These are phyloP conservation scores for Percopsis omiscomaycus DNA, from an alignment of 2,797 vertebrate species.

Conservation along the genomic window DNA sequence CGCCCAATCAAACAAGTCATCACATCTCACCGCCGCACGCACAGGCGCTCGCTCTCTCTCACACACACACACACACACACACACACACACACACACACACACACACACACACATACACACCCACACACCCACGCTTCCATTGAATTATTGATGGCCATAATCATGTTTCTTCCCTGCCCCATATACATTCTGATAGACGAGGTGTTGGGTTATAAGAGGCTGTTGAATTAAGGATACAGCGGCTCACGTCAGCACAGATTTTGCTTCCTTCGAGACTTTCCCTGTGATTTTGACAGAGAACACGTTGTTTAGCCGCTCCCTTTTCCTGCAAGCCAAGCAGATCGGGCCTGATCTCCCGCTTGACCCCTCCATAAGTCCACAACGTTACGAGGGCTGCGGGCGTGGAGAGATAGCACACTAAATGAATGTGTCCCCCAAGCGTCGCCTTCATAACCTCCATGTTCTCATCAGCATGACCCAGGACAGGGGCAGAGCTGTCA, in stretches of 20 bases:
- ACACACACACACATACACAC: not conserved
- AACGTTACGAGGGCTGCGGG: slow-evolving; percentile 55
- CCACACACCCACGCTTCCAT: slow-evolving; percentile 36
- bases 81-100: not conserved
- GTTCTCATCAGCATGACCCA: slow-evolving; percentile 69
- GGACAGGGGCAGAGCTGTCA: slow-evolving; percentile 57
- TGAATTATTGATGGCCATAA: slow-evolving; percentile 81
- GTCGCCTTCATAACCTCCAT: slow-evolving; percentile 54
- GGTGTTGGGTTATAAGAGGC: slow-evolving; percentile 73
- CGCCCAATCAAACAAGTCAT: slow-evolving; percentile 67
- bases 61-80: slow-evolving; percentile 17
- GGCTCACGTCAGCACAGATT: slow-evolving; percentile 71
- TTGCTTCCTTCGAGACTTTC: slow-evolving; percentile 68
- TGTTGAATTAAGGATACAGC: slow-evolving; percentile 72
- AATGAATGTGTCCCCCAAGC: slow-evolving; percentile 60
- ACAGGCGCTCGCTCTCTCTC: slow-evolving; percentile 10
- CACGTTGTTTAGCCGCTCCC: slow-evolving; percentile 62
- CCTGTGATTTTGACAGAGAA: slow-evolving; percentile 71
- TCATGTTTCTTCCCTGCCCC: slow-evolving; percentile 72
- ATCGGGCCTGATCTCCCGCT: slow-evolving; percentile 69
- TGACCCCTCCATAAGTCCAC: slow-evolving; percentile 72
- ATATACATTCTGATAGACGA: slow-evolving; percentile 71
- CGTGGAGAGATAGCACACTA: slow-evolving; percentile 54
- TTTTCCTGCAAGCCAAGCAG: slow-evolving; percentile 68
- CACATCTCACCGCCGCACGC: slow-evolving; percentile 50